Conservation (phyloP, 2,113 vertebrate species). For the Narcine bancroftii region DNA sequence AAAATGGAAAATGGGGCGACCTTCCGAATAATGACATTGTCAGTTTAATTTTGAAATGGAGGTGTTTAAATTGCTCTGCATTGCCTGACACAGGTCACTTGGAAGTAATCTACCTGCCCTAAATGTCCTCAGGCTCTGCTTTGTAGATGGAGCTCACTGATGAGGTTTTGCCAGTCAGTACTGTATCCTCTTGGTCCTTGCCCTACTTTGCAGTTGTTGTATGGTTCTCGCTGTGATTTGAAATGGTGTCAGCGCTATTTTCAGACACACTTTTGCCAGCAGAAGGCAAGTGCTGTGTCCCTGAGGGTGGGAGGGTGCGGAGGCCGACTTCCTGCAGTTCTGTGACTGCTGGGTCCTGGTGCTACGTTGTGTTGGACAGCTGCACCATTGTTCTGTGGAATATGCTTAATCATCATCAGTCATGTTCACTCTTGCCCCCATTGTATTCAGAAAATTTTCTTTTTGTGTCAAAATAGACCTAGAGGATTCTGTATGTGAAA, state of each 20-base stretch:
- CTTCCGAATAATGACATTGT: neutral
- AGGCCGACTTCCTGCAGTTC: neutral
- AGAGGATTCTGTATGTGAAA: neutral
- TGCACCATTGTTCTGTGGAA: neutral
- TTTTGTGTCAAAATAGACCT: neutral
- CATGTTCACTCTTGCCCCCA: neutral
- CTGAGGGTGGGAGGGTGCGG: neutral
- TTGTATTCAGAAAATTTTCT: neutral
- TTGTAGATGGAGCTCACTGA: conserved; percentile 5
- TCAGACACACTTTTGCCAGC: neutral
- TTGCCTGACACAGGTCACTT: conserved; percentile 14
- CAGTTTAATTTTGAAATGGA: conserved; percentile 1
- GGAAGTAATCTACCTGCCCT: conserved; percentile 10
- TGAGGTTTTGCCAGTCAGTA: neutral
- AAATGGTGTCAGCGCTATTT: conserved; percentile 27
- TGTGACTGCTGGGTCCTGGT: neutral
- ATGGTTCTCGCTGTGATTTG: neutral
- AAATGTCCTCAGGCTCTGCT: neutral
- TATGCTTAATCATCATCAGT: neutral
- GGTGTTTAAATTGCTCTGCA: neutral
- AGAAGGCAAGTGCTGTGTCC: neutral
- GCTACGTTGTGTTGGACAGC: neutral
- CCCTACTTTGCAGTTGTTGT: conserved; percentile 23
- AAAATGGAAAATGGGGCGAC: neutral
- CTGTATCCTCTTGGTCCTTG: neutral